Conservation (phyloP, 2,113 vertebrate species). For the Podarcis raffonei region DNA sequence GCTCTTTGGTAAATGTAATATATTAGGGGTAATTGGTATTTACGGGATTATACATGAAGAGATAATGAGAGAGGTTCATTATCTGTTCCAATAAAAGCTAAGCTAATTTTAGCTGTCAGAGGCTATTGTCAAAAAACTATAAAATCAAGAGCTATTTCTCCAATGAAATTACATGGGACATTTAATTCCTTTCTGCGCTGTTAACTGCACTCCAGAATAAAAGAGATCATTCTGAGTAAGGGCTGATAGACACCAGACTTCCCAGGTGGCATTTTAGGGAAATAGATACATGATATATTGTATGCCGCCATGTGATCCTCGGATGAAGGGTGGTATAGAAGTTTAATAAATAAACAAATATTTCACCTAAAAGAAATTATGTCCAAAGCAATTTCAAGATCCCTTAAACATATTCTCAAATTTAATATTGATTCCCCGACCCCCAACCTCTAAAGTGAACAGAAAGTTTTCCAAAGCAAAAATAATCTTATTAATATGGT, state of each 20-base stretch:
- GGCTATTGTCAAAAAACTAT: constrained; percentile 48
- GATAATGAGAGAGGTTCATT: constrained; percentile 27
- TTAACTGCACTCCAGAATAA: constrained; percentile 34
- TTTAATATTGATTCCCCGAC: background rate
- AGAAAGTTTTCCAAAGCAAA: background rate
- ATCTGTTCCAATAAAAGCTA: constrained; percentile 51
- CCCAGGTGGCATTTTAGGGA: background rate
- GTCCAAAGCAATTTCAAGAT: background rate
- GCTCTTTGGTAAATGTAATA: constrained; percentile 31
- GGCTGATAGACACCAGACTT: background rate
- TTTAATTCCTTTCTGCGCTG: constrained; percentile 52
- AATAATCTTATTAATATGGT: background rate
- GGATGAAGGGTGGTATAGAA: too few species aligned
- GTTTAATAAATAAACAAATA: too few species aligned
- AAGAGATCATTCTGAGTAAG: constrained; percentile 28
- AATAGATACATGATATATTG: background rate
- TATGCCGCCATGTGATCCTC: too few species aligned
- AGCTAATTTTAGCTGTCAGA: constrained; percentile 57
- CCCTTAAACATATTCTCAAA: background rate
- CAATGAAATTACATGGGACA: constrained; percentile 44
- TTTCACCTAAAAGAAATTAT: background rate
- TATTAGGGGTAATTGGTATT: constrained; percentile 48
- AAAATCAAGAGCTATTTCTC: constrained; percentile 46
- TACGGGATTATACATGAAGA: constrained; percentile 39
- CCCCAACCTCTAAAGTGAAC: background rate